Evolutionary conservation across 1,140 invertebrate species (phyloP), one percentile per base, ranked within the genome.

Genomic region (Panagrolaimus sp.): DNA sequence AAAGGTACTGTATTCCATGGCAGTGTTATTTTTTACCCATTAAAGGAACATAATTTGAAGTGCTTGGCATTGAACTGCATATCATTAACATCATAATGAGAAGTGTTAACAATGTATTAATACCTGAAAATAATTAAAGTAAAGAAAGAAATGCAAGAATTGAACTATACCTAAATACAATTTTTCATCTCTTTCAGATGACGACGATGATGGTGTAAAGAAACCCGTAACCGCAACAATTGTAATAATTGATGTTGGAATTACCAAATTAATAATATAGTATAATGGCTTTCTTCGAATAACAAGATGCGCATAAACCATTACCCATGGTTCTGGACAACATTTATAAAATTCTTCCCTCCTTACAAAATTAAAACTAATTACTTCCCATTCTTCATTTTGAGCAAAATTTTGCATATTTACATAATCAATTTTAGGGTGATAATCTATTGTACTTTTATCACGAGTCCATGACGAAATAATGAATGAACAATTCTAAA

Each of bases 391-490:
- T 63, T 82, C 80, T 8, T 76, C 81, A 44, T 83, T 81, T 43
- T 73, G 63, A 12, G 74, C 81, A 75, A 79, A 82, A 48, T 82
- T 83, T 38, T 71, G 67, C 21, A 82, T 26, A 63, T 82, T 82
- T 17, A 82, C 78, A 3, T 67, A 21, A 47, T 72, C 52, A 15
- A 65, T 63, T 21, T 71, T 69, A 17, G 65, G 69, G 24, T 79
- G 72, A 55, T 82, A 81, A 67, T 81, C 78, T 43, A 81, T 80
- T 26, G 81, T 83, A 43, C 69, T 62, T 43, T 63, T 76, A 63
- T 82, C 81, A 46, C 79, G 74, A 10, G 80, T 82, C 80, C 80
- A 82, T 12, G 73, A 77, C 15, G 79, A 81, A 43, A 82, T 83
- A 24, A 82, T 83, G 55, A 82, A 83, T 24, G 65, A 79, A 64